Evolutionary conservation across 2,113 vertebrate species (phyloP).

Genomic region (Callospermophilus lateralis): DNA sequence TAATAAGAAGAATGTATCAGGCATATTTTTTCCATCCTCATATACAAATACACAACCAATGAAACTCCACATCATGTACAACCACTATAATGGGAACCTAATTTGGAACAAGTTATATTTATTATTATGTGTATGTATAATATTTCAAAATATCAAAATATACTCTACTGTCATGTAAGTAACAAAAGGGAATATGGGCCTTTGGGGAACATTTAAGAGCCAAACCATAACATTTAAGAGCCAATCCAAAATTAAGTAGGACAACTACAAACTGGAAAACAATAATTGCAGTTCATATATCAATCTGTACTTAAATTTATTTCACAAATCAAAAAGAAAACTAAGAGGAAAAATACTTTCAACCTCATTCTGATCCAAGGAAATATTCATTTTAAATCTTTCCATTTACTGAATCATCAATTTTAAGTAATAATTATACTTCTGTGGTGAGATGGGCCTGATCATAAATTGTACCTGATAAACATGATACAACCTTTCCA

Average conservation of each 20-base stretch:
- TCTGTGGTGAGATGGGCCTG: background rate
- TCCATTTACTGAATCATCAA: background rate
- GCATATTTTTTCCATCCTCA: too few species aligned
- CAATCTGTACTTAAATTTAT: background rate
- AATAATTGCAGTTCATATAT: background rate
- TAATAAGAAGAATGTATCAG: too few species aligned
- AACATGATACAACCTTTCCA: background rate
- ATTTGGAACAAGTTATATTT: too few species aligned
- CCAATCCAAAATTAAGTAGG: background rate
- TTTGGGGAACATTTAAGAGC: background rate
- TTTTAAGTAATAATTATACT: background rate
- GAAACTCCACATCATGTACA: too few species aligned
- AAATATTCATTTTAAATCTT: background rate
- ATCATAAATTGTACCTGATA: background rate
- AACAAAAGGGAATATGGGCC: too few species aligned
- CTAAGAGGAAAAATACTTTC: background rate
- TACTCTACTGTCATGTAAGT: too few species aligned
- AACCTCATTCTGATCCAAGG: background rate
- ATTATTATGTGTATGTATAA: too few species aligned
- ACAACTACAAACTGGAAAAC: background rate
- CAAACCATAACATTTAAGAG: background rate
- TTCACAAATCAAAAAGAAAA: conserved; percentile 14
- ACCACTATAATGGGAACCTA: too few species aligned
- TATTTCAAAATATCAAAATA: too few species aligned
- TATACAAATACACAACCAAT: too few species aligned